Evolutionary conservation across 1,140 invertebrate genomes (phyloP), one percentile per base, ranked within the genome.

Genomic region (Bombus cullumanus): DNA sequence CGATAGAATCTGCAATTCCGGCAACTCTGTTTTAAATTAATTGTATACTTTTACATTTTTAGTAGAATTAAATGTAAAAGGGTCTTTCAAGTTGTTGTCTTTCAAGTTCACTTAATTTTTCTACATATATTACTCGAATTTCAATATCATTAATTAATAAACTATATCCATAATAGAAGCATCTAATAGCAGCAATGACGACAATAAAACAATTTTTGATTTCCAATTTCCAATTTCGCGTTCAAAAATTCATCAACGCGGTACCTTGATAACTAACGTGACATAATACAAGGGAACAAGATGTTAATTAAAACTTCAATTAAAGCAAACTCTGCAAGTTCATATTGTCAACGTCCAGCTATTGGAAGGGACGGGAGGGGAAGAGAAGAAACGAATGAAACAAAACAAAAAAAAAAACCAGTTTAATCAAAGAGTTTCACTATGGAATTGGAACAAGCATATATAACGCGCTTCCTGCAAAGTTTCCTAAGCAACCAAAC

Each of bases 301-400:
- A 90, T 89, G 78, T 87, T 89, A 87, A 90, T 90, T 90, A 85
- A 90, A 89, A 89, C 89, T 86, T 90, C 87, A 89, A 90, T 87
- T 81, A 87, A n/a, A 73, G 25, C 62, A 31, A 47, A 34, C 3
- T 68, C 6, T 31, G 72, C 10, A 57, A 15, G n/a, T 53, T 62
- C 18, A 43, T n/a, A 31, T 39, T 80, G 53, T 62, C 41, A 72
- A 80, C 73, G 53, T 72, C n/a, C 47, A 53, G n/a, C 10, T 3
- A 37, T 3, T 8, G n/a, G 31, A 59, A 41, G 57, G 1, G 25
- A 10, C 0, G 1, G 13, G 28, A 73, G 39, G 13, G 4, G 15
- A 34, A n/a, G 1, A 15, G 22, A 43, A 3, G 12, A 13, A 28
- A 22, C 8, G n/a, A 78, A 28, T 4, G 28, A n/a, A 62, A n/a